phyloP scores from a whole-genome alignment of 2,113 vertebrate species.

The Raphicerus campestris region DNA sequence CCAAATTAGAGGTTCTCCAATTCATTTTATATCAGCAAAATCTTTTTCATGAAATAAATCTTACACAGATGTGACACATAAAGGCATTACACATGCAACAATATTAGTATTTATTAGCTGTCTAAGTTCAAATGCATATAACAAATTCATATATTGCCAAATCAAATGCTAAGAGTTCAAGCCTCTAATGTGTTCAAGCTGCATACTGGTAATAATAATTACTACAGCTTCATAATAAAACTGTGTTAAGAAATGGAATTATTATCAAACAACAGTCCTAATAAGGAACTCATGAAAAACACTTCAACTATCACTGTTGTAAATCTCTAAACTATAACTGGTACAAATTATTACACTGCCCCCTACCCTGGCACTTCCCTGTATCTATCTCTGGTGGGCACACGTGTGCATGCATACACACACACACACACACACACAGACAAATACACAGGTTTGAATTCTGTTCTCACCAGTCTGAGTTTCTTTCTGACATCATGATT shows the following conservation, averaged over 20 bases:
- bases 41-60: not conserved
- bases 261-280: not conserved
- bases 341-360: not conserved
- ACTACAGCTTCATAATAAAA: not conserved
- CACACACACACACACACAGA: rapidly evolving
- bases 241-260: not conserved
- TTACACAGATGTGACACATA: not conserved
- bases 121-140: not conserved
- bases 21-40: not conserved
- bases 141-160: not conserved
- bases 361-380: not conserved
- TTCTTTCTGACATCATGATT: slow-evolving; percentile 1
- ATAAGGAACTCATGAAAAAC: not conserved
- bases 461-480: not conserved
- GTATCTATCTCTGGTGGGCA: not conserved
- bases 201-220: not conserved
- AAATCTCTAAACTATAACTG: not conserved
- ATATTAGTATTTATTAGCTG: not conserved
- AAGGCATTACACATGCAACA: not conserved
- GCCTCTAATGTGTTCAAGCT: not conserved
- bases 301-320: not conserved
- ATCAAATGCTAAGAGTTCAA: not conserved
- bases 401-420: rapidly evolving
- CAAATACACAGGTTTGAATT: not conserved
- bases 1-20: not conserved